phyloP scores from a whole-genome alignment of 1,140 invertebrate genomes.

The Lepidurus couesii region DNA sequence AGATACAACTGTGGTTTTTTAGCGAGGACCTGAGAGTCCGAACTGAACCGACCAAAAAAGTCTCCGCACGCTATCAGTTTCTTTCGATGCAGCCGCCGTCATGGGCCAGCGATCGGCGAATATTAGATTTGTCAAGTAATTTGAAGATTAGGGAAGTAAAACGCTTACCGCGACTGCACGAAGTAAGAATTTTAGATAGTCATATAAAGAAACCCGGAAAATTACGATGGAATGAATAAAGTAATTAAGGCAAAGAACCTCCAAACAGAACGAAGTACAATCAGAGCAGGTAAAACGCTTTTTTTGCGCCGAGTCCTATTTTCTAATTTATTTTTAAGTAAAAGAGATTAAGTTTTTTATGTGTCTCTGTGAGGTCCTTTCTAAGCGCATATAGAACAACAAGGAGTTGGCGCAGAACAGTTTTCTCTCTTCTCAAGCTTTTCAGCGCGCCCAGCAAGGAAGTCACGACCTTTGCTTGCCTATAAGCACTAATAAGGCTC shows the following conservation, averaged over 20 bases:
- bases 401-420: not conserved
- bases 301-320: not conserved
- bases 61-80: not conserved
- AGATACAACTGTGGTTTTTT: not conserved
- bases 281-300: not conserved
- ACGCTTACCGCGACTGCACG: not conserved
- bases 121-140: not conserved
- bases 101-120: not conserved
- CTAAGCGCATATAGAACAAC: not conserved
- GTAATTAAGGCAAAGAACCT: too few species aligned
- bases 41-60: not conserved
- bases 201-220: not conserved
- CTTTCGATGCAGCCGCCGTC: not conserved
- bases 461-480: not conserved
- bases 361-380: constrained; percentile 9
- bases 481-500: constrained; percentile 16
- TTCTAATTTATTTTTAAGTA: not conserved
- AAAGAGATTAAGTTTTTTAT: not conserved
- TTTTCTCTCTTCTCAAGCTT: not conserved
- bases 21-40: not conserved
- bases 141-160: not conserved
- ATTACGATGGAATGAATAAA: not conserved
- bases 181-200: not conserved
- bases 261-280: not conserved
- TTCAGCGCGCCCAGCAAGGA: not conserved